Percentiles rank a stretch among this genome's conserved stretches.
phyloP scores from a whole-genome alignment of 2,797 vertebrate genomes.

The Sebastes oblongus region DNA sequence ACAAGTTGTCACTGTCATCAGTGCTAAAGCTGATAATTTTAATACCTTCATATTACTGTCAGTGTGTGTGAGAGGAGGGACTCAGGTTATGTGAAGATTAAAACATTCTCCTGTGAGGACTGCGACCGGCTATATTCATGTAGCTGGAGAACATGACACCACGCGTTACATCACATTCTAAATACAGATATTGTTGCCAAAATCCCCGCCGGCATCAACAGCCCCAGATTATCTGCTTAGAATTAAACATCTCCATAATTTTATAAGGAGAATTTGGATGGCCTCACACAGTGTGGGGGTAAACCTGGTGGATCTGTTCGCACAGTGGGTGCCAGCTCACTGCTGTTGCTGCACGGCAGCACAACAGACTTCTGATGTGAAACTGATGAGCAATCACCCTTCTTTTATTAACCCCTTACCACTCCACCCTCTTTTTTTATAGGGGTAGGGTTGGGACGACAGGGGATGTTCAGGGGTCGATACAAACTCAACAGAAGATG shows the following conservation, averaged over 20 bases:
- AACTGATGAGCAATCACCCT: not conserved
- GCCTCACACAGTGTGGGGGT: not conserved
- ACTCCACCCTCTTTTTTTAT: too few species aligned
- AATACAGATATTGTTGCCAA: slow-evolving; percentile 12
- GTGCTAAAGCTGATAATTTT: not conserved
- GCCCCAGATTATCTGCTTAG: slow-evolving; percentile 16
- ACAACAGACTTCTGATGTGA: not conserved
- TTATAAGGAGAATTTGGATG: slow-evolving; percentile 1
- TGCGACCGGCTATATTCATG: slow-evolving; percentile 6
- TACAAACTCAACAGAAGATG: too few species aligned
- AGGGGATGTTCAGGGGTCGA: too few species aligned
- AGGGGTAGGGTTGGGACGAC: too few species aligned
- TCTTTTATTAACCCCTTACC: not conserved
- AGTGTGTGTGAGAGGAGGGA: not conserved
- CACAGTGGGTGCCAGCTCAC: not conserved
- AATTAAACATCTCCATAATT: slow-evolving; percentile 12
- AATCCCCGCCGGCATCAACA: slow-evolving; percentile 22
- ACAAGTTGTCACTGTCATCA: not conserved
- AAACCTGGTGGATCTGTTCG: not conserved
- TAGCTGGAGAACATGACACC: slow-evolving; percentile 7
- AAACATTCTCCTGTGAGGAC: not conserved
- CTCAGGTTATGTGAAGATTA: not conserved
- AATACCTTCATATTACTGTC: not conserved
- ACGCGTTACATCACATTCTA: slow-evolving; percentile 16
- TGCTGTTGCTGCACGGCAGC: not conserved